Evolutionary conservation across 1,140 invertebrate genomes (phyloP).

Genomic region (Zaprionus ornatus): DNA sequence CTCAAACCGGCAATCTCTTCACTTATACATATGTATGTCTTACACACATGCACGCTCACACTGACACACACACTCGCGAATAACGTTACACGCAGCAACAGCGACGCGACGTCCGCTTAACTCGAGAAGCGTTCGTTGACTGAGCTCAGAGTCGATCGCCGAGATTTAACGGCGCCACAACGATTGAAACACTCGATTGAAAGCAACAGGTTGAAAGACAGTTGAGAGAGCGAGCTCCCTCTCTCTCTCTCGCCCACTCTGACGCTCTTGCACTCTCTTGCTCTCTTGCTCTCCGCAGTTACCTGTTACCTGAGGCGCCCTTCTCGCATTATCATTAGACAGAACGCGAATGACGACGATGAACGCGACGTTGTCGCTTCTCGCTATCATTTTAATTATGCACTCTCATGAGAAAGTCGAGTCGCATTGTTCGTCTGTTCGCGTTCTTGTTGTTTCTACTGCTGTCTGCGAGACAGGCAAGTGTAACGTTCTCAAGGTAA

Average conservation of each 20-base stretch:
- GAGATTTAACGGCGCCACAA: conserved; percentile 52
- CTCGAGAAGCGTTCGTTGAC: conserved; percentile 75
- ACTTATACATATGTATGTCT: conserved; percentile 17
- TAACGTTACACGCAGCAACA: conserved; percentile 27
- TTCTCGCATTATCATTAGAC: conserved; percentile 75
- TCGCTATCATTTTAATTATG: conserved; percentile 76
- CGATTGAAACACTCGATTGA: conserved; percentile 58
- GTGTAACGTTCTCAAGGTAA: conserved; percentile 40
- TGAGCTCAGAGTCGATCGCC: conserved; percentile 62
- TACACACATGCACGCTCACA: conserved; percentile 9
- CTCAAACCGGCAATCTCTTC: conserved; percentile 73
- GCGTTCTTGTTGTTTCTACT: conserved; percentile 6
- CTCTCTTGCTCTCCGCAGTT: background rate
- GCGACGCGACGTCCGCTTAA: conserved; percentile 58
- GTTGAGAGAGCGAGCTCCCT: conserved; percentile 17
- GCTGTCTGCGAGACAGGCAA: conserved; percentile 5
- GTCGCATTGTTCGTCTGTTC: conserved; percentile 49
- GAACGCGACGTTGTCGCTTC: conserved; percentile 51
- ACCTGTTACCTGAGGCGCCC: conserved; percentile 70
- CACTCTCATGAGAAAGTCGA: conserved; percentile 64
- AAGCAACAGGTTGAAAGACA: conserved; percentile 69
- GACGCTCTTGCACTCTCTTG: background rate
- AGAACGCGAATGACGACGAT: conserved; percentile 56
- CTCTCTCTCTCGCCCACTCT: background rate
- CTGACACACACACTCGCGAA: conserved; percentile 18